Base-by-base conservation (phyloP, 2,797 vertebrate species). In the Clarias pachynema region DNA sequence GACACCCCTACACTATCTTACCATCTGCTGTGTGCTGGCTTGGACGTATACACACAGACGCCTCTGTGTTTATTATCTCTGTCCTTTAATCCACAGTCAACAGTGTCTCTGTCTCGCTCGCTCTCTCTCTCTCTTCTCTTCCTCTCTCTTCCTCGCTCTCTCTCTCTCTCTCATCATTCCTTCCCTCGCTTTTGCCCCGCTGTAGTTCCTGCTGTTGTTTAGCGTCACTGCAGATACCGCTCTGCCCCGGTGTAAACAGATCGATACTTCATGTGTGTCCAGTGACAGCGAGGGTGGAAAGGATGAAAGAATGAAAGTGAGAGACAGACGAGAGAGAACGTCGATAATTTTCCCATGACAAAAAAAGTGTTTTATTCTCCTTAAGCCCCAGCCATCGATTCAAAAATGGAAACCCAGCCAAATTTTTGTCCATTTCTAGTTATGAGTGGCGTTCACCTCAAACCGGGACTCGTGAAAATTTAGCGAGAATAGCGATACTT, bases 251-350 rank as follows among this genome's bases (percentile, higher is more conserved):
- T 90, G 88, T 86, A 86, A 78, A 63, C 77, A 85, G 83, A 89
- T 93, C 92, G 91, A 94, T 91, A 92, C 88, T 90, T 79, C 84
- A 85, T 91, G 93, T 93, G 93, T 93, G 91, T 94, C 91, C 90
- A 88, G 77, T 44, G 34, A 63, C 14, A 44, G 18, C 6, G 20
- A 77, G 29, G 80, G 86, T 83, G 81, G 79, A 83, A 84, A 66
- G 70, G 90, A 81, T 73, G 85, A 87, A 86, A 89, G 87, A 91
- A 87, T 88, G 89, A 90, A 74, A 89, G 75, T 82, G 86, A 90
- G 85, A 37, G 29, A 74, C 37, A 62, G 53, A 40, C 40, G 40
- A 69, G 77, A 80, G n/a, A 2, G 62, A 34, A 40, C 44, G 77
- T 62, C 1, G 20, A 78, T 57, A 12, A 12, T 34, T 40, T 79